Evolutionary conservation across 2,888 invertebrate species (phyloP).

Genomic region (Neria commutata): DNA sequence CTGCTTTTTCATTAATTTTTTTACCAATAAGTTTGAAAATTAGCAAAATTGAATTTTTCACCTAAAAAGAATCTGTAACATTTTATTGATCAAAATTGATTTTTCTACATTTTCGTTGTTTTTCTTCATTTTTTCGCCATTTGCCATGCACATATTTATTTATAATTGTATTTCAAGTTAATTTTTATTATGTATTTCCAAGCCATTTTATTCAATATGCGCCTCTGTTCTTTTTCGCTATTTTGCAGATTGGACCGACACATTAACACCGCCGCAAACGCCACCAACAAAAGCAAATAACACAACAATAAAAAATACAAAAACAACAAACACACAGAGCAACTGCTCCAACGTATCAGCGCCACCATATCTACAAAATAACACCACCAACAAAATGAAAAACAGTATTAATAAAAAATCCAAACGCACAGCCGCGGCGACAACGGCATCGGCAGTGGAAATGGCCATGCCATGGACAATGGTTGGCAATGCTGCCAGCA

Average conservation of each 20-base stretch:
- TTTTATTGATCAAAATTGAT: too few species aligned
- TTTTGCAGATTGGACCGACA: conserved; percentile 51
- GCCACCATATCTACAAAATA: conserved; percentile 6
- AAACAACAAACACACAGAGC: conserved; percentile 11
- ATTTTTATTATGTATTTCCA: not conserved
- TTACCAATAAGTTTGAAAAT: not conserved
- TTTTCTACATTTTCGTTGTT: too few species aligned
- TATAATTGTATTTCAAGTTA: too few species aligned
- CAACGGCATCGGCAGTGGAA: not conserved
- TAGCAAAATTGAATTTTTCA: too few species aligned
- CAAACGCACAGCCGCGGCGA: not conserved
- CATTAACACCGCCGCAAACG: conserved; percentile 43
- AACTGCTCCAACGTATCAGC: conserved; percentile 25
- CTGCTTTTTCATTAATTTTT: not conserved
- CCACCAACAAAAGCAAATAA: conserved; percentile 24
- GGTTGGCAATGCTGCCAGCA: not conserved
- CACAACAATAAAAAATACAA: conserved; percentile 15
- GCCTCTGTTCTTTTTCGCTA: conserved; percentile 11
- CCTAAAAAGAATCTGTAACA: too few species aligned
- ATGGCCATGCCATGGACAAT: not conserved
- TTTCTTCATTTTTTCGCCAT: too few species aligned
- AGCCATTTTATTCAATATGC: not conserved
- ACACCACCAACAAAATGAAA: conserved; percentile 17
- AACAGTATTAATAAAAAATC: conserved; percentile 19
- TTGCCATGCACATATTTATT: too few species aligned